phyloP scores from a whole-genome alignment of 2,888 invertebrate genomes.

The Morinoia aosen region DNA sequence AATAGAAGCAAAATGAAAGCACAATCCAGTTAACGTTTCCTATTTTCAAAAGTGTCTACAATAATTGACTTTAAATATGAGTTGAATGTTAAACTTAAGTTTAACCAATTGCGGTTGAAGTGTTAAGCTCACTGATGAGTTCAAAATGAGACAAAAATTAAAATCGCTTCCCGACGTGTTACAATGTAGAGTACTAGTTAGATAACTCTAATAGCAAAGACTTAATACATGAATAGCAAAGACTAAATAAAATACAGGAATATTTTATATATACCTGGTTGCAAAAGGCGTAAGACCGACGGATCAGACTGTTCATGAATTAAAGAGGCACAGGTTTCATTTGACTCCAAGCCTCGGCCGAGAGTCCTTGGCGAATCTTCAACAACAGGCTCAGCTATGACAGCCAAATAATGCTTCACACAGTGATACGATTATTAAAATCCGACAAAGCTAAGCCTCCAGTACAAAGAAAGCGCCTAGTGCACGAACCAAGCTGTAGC shows the following conservation, averaged over 20 bases:
- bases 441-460: background rate
- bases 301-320: background rate
- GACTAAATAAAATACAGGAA: background rate
- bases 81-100: too few species aligned
- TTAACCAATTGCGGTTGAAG: too few species aligned
- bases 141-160: too few species aligned
- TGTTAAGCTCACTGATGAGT: too few species aligned
- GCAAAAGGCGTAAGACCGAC: background rate
- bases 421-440: background rate
- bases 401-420: conserved; percentile 18
- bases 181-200: background rate
- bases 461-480: background rate
- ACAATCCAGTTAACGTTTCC: too few species aligned
- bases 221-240: background rate
- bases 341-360: background rate
- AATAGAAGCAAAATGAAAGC: too few species aligned
- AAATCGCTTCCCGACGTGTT: too few species aligned
- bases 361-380: conserved; percentile 7
- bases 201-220: too few species aligned
- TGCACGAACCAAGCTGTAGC: background rate
- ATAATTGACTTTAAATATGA: too few species aligned
- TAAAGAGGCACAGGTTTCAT: background rate
- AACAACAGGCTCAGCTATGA: background rate
- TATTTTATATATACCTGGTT: background rate
- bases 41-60: too few species aligned